phyloP scores from a whole-genome alignment of 2,888 invertebrate species.

The Mesodorylaimus sp. region DNA sequence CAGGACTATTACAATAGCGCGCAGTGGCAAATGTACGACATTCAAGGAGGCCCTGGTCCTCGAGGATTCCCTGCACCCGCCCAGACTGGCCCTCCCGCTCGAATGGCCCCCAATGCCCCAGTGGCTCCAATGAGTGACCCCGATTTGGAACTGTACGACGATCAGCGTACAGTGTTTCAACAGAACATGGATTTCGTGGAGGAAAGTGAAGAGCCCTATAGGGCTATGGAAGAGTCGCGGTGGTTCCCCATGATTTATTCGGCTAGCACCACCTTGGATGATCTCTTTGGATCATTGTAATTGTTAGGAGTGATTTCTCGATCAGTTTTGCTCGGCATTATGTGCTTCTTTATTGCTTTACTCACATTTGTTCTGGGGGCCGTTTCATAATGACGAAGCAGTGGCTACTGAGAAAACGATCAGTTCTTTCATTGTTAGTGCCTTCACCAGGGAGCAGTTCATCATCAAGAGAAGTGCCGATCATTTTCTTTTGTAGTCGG shows the following conservation, averaged over 20 bases:
- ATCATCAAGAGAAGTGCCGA: too few species aligned
- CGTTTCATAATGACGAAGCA: too few species aligned
- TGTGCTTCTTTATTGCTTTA: too few species aligned
- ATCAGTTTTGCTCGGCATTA: too few species aligned
- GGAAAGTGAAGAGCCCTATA: slow-evolving; percentile 29
- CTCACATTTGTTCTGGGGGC: too few species aligned
- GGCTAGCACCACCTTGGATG: slow-evolving; percentile 2
- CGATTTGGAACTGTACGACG: slow-evolving; percentile 7
- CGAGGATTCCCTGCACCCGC: background rate
- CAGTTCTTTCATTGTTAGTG: too few species aligned
- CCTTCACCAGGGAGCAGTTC: too few species aligned
- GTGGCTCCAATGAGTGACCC: background rate
- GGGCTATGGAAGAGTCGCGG: slow-evolving; percentile 27
- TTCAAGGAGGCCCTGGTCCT: background rate
- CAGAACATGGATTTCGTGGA: slow-evolving; percentile 29
- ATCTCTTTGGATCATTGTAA: slow-evolving; percentile 26
- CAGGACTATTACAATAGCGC: slow-evolving; percentile 11
- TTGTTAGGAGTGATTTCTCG: background rate
- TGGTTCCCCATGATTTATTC: slow-evolving; percentile 22
- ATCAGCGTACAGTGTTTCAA: slow-evolving; percentile 15
- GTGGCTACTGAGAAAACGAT: too few species aligned
- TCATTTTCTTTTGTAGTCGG: too few species aligned
- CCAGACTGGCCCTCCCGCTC: background rate
- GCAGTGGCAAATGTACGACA: slow-evolving; percentile 11
- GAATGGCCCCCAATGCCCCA: background rate